These are phyloP conservation scores for Pygoscelis antarcticus DNA, from an alignment of 2,113 vertebrate genomes.

Conservation along the genomic window DNA sequence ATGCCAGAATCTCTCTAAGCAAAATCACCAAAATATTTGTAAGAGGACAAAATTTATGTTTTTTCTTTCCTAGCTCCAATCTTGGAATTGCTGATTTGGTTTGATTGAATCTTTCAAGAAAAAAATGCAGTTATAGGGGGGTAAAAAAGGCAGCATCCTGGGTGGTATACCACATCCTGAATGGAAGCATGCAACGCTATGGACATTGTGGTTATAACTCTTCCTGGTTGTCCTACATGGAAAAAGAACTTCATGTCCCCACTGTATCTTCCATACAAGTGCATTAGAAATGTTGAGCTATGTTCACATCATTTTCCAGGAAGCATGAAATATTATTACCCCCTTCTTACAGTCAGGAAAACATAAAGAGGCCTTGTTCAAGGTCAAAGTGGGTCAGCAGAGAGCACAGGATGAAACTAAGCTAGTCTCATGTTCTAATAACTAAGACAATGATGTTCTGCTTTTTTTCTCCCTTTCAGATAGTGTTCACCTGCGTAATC, in stretches of 20 bases:
- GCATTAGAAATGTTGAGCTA: not conserved
- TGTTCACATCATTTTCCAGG: not conserved
- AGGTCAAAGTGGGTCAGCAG: conserved; percentile 1
- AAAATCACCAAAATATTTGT: not conserved
- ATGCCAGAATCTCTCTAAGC: not conserved
- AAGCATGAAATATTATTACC: not conserved
- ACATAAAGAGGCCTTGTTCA: not conserved
- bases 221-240: not conserved
- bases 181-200: not conserved
- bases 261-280: not conserved
- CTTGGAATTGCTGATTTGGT: not conserved
- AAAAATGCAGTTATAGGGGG: not conserved
- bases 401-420: not conserved
- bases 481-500: not conserved
- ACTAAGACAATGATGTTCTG: not conserved
- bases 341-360: not conserved
- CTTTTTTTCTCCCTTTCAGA: not conserved
- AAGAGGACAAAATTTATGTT: not conserved
- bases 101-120: not conserved
- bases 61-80: not conserved
- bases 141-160: not conserved
- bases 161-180: not conserved
- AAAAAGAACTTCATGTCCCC: not conserved
- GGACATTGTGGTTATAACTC: not conserved
- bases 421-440: not conserved